Percentiles rank a stretch among this genome's conserved stretches.
phyloP scores from a whole-genome alignment of 1,140 invertebrate genomes.

The Caerostris darwini region DNA sequence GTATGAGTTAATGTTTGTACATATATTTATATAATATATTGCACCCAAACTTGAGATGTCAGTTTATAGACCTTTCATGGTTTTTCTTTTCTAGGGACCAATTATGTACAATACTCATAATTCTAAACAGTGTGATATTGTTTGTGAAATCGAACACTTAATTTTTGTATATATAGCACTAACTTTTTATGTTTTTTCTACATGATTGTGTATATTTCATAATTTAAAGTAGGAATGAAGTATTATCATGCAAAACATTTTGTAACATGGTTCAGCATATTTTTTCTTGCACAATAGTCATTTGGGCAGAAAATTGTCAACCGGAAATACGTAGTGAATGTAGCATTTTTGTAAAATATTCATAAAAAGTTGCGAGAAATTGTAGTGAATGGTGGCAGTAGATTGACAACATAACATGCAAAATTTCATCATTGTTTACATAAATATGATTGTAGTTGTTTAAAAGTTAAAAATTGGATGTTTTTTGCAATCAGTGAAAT shows the following conservation, averaged over 20 bases:
- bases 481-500: too few species aligned
- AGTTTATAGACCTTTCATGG: constrained; percentile 54
- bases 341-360: not conserved
- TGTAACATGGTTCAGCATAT: not conserved
- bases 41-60: constrained; percentile 41
- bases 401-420: not conserved
- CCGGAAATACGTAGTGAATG: not conserved
- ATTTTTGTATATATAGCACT: constrained; percentile 70
- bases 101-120: constrained; percentile 57
- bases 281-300: constrained; percentile 38
- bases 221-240: constrained; percentile 46
- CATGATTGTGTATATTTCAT: constrained; percentile 40
- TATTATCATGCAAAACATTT: constrained; percentile 41
- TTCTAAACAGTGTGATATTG: constrained; percentile 72
- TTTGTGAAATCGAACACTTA: constrained; percentile 62
- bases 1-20: constrained; percentile 61
- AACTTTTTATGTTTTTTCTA: constrained; percentile 53
- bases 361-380: not conserved
- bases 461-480: too few species aligned
- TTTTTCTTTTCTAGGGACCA: constrained; percentile 71
- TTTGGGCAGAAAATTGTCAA: not conserved
- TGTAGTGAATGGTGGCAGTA: not conserved
- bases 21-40: constrained; percentile 64
- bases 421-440: too few species aligned
- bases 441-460: too few species aligned